These are phyloP conservation scores for Sorex maritimensis DNA, from an alignment of 2,797 vertebrate genomes.

Conservation along the genomic window DNA sequence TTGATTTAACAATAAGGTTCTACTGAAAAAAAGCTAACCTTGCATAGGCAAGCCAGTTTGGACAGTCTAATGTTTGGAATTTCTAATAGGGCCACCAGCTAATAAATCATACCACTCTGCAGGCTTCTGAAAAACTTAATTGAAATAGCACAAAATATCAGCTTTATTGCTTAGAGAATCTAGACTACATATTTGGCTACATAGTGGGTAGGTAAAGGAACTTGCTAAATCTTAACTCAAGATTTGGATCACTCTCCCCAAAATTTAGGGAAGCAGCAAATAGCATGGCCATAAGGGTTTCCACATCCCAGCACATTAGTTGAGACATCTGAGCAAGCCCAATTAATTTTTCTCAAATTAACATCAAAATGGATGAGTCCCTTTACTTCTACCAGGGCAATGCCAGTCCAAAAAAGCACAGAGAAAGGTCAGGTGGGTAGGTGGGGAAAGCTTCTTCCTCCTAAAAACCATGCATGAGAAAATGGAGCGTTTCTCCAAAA, in stretches of 20 bases:
- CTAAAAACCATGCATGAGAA: neutral
- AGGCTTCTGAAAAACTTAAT: neutral
- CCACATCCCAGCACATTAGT: neutral
- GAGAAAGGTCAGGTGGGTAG: neutral
- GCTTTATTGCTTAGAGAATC: neutral
- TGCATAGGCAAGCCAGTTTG: neutral
- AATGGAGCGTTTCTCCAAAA: neutral
- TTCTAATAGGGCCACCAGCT: neutral
- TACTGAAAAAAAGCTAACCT: slow-evolving; percentile 37
- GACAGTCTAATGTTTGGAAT: neutral
- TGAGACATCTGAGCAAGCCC: neutral
- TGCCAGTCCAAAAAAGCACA: neutral
- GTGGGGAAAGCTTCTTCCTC: slow-evolving; percentile 3
- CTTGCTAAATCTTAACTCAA: too few relatives aligned
- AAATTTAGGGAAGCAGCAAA: neutral
- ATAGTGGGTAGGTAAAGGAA: neutral
- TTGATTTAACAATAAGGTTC: neutral
- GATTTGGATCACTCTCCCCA: neutral
- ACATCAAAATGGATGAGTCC: neutral
- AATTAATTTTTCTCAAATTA: slow-evolving; percentile 32
- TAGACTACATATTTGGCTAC: neutral
- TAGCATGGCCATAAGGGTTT: neutral
- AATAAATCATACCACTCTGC: neutral
- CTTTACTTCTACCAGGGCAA: neutral
- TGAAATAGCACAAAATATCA: neutral